Conservation (phyloP, 2,797 vertebrate genomes). For the Myotis pilosus region DNA sequence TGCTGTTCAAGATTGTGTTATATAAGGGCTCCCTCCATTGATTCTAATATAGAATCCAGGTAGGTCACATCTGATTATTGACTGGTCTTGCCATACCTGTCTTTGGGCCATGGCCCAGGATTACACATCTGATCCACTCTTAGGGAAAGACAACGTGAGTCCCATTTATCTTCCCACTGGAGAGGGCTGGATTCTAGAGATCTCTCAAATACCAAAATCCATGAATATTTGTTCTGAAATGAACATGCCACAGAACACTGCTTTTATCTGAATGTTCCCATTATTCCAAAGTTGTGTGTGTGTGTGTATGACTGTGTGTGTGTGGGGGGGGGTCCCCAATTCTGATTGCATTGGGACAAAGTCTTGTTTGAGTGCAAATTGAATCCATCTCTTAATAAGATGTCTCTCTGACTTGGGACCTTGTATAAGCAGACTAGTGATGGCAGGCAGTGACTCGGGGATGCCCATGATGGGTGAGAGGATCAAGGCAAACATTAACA, state of each 20-base stretch:
- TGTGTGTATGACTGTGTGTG: too few species aligned
- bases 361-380: background rate
- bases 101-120: background rate
- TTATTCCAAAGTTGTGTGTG: background rate
- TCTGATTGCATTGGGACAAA: background rate
- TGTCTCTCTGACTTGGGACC: background rate
- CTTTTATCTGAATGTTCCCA: background rate
- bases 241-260: background rate
- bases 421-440: background rate
- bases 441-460: background rate
- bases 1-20: background rate
- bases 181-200: background rate
- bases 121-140: background rate
- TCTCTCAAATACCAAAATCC: background rate
- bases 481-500: background rate
- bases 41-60: background rate
- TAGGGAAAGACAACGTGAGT: background rate
- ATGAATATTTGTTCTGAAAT: conserved; percentile 13
- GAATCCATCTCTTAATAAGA: conserved; percentile 17
- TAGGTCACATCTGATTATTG: background rate
- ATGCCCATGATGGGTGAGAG: background rate
- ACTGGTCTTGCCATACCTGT: background rate
- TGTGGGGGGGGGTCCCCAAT: too few species aligned
- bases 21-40: background rate
- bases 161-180: background rate